Evolutionary conservation across 1,140 invertebrate genomes (phyloP), one percentile per base, ranked within the genome.

Genomic region (Phortica variegata): DNA sequence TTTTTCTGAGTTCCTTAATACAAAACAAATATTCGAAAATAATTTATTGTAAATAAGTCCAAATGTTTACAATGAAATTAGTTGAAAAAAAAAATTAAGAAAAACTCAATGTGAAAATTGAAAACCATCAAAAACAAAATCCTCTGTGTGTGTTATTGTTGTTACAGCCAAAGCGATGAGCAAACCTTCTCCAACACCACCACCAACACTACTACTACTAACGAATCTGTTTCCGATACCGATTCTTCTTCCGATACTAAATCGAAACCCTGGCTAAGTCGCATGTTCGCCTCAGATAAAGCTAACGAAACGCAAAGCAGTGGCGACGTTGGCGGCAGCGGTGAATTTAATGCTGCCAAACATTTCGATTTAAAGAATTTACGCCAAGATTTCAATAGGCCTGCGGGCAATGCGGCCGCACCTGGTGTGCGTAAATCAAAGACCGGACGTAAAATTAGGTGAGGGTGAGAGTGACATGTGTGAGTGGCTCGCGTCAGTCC

Each of bases 371-470:
- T 73, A 56, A 70, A 68, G 56, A 57, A 73, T 51, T 55, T 60
- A 47, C 60, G 59, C 31, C 58, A 73, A 54, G 68, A 75, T 73
- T 75, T 75, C 55, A 75, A 75, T 75, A 69, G 60, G 54, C 73
- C 73, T 47, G 61, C 56, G 52, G 73, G 70, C 47, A 56, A 47
- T 51, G 65, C 69, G 33, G 72, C 71, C 44, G 69, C 65, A 38
- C 57, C 70, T 52, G 63, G 61, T 47, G 58, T 49, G 43, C 66
- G 61, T 45, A 58, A 47, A 39, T 40, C 65, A 38, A 75, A 75
- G 60, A 54, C 66, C 60, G 73, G 73, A 75, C 66, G 73, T 54
- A 71, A 73, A 73, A 73, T 75, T 75, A 75, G 73, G 73, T 75
- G 72, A 75, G 72, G 63, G 70, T 57, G 56, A 57, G 49, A 59